Evolutionary conservation across 2,888 invertebrate genomes (phyloP).

Genomic region (Lithophane ornitopus): DNA sequence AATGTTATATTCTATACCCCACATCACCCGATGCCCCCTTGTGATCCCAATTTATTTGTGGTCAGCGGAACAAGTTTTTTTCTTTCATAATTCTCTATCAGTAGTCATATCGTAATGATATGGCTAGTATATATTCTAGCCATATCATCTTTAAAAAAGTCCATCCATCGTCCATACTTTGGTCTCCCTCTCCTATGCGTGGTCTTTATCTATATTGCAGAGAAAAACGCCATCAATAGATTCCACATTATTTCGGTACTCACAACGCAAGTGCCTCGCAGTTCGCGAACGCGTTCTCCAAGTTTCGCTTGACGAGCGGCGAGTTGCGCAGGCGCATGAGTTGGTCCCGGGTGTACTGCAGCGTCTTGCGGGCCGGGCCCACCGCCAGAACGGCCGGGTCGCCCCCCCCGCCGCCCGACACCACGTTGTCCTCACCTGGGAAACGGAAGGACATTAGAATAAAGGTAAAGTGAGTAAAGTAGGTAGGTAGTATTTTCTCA

Average conservation of each 20-base stretch:
- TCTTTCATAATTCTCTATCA: neutral
- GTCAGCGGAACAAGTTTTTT: neutral
- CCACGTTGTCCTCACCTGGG: conserved; percentile 80
- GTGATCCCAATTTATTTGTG: neutral
- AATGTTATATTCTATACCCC: no score
- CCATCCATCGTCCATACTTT: neutral
- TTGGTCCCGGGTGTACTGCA: conserved; percentile 92
- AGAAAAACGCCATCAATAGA: neutral
- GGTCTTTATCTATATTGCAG: neutral
- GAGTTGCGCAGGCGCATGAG: conserved; percentile 93
- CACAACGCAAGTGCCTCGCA: conserved; percentile 85
- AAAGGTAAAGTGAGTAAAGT: neutral
- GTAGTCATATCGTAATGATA: neutral
- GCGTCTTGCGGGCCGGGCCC: conserved; percentile 86
- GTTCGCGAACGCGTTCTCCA: conserved; percentile 91
- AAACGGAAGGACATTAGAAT: neutral
- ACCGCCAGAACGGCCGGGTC: conserved; percentile 91
- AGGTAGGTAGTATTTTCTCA: neutral
- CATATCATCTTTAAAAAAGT: neutral
- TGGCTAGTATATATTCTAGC: no score
- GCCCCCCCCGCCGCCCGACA: conserved; percentile 78
- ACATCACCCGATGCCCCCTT: no score
- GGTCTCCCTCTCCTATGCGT: neutral
- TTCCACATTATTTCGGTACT: conserved; percentile 59
- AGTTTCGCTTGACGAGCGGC: conserved; percentile 93